These are phyloP conservation scores for Cynopterus sphinx DNA, from an alignment of 2,797 vertebrate genomes.

Conservation along the genomic window DNA sequence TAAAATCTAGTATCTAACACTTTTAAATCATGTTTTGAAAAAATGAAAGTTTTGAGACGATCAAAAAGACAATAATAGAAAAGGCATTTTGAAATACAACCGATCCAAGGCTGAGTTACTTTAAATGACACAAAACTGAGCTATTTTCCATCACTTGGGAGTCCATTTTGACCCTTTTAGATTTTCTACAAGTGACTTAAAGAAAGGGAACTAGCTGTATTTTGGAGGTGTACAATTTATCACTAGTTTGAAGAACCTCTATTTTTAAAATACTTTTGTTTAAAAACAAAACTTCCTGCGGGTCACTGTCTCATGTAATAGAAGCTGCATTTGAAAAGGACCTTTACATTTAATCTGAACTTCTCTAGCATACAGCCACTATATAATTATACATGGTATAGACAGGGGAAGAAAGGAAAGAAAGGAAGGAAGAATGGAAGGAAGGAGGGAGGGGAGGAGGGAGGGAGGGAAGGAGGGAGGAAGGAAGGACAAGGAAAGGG, in stretches of 20 bases:
- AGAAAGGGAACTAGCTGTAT: neutral
- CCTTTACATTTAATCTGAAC: neutral
- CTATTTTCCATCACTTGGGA: slow-evolving; percentile 27
- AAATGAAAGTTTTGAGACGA: slow-evolving; percentile 8
- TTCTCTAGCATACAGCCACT: neutral
- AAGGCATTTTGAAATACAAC: slow-evolving; percentile 47
- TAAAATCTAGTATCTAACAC: neutral
- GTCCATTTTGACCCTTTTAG: neutral
- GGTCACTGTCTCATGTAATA: neutral
- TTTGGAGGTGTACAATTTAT: neutral
- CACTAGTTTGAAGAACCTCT: neutral
- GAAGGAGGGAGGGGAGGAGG: neutral
- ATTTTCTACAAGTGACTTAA: neutral
- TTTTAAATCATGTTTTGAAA: slow-evolving; percentile 27
- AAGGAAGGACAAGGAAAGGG: neutral
- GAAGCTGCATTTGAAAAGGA: neutral
- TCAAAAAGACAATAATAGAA: slow-evolving; percentile 50
- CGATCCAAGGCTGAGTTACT: neutral
- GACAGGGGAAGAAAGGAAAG: neutral
- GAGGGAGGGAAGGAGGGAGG: too few relatives aligned
- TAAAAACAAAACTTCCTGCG: slow-evolving; percentile 2
- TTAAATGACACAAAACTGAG: slow-evolving; percentile 27
- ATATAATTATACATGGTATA: neutral
- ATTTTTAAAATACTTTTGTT: neutral
- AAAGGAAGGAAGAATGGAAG: neutral